Evolutionary conservation across 2,888 invertebrate genomes (phyloP), one percentile per base, ranked within the genome.

Genomic region (Acanthosoma haemorrhoidale): DNA sequence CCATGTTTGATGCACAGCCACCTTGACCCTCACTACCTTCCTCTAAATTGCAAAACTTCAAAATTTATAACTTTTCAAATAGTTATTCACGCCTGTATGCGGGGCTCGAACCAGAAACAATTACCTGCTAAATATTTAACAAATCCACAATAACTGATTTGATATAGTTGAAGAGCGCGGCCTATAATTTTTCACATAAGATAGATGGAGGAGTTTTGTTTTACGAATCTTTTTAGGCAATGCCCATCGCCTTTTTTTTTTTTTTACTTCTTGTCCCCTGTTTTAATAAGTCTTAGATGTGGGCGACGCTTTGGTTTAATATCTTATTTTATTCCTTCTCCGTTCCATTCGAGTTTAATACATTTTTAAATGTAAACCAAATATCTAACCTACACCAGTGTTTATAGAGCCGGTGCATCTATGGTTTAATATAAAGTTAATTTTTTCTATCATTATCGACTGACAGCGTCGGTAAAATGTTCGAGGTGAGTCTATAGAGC

Each of bases 151-250:
- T 25, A 25, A 51, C 29, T 21, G 29, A n/a, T 51, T 51, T 4
- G 25, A 41, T 29, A 21, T 29, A 29, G 41, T 31, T 25, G 29
- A 25, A 51, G 21, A 51, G 67, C 67, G 57, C 57, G 51, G 57
- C 31, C 67, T 67, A 67, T 36, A 67, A 67, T 57, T 67, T 67
- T 67, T 67, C 57, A 51, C 67, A 11, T 21, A 57, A 67, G 64
- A 64, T 57, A 67, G 67, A 67, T 67, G 57, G 67, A 16, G 18
- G 43, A 67, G 67, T 67, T 67, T 67, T 67, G 67, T 67, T 67
- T 67, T 67, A 67, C 51, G 43, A 67, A 67, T 67, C 67, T 67
- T 67, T 67, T 67, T 67, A 67, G 67, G 67, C 67, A 67, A 67
- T 67, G 67, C 67, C 67, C 67, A 67, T 57, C 34, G 51, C 21